phyloP scores from a whole-genome alignment of 2,113 vertebrate species.

The Pedetes capensis region DNA sequence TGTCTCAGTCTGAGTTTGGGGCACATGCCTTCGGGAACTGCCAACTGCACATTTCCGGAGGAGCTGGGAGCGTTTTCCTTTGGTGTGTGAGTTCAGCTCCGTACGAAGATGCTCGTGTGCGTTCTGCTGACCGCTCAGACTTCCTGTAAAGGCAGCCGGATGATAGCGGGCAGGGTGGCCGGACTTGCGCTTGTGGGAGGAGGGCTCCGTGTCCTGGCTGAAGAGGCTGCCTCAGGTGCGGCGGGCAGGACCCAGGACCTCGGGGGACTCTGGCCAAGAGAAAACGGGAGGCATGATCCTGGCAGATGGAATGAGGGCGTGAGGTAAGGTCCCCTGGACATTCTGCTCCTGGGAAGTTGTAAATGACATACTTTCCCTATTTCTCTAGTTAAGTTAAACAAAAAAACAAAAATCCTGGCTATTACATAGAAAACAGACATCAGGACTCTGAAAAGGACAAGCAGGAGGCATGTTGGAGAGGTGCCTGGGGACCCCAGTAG shows the following conservation, averaged over 20 bases:
- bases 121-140: not conserved
- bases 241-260: no score
- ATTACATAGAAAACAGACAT: not conserved
- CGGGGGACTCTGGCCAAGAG: no score
- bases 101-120: not conserved
- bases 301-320: not conserved
- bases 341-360: not conserved
- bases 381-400: not conserved
- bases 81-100: not conserved
- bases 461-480: not conserved
- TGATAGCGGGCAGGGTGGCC: not conserved
- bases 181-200: not conserved
- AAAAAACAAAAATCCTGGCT: not conserved
- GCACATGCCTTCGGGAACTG: not conserved
- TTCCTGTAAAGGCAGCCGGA: not conserved
- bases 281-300: not conserved
- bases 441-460: not conserved
- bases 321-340: not conserved
- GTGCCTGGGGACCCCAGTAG: not conserved
- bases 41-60: not conserved
- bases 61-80: not conserved
- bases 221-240: not conserved
- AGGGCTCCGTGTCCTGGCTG: not conserved
- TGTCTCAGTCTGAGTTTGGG: not conserved
- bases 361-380: not conserved